Evolutionary conservation across 1,140 invertebrate genomes (phyloP), one percentile per base, ranked within the genome.

Genomic region (Dendrolimus punctatus): DNA sequence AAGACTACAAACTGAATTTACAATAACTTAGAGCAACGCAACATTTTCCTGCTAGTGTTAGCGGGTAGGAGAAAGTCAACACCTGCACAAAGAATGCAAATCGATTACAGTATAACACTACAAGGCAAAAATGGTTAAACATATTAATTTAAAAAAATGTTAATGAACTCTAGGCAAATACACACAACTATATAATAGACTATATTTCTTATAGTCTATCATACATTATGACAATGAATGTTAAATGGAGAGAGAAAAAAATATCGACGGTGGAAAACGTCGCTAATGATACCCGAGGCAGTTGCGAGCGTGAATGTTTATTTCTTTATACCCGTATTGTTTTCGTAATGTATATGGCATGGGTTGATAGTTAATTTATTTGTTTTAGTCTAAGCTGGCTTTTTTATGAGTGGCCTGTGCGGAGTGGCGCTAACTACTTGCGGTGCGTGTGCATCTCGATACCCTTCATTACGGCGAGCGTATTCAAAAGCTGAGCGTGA

Each of bases 21-120:
- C 68, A 70, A 66, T 66, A 71, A 73, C 66, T 67, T 64, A 75
- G 73, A 83, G 70, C 73, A 77, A 79, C 73, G 82, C 82, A 85
- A 84, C 82, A 85, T 85, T 85, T 85, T 84, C 75, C 76, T 85
- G 82, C 82, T 82, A 81, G 69, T 76, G 82, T 85, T 85, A 85
- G 82, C 77, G 74, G 71, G 77, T 74, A 79, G 77, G 73, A 76
- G 73, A 80, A 82, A 82, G 63, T 80, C 74, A 82, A 83, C 71
- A 85, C 80, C 79, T 85, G 79, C 75, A 85, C 80, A 85, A 81
- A 83, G 62, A 84, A 85, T 85, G 82, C 82, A 73, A 70, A 62
- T 76, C 79, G 64, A 78, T 73, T 76, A 82, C 71, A 78, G 68
- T 71, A 76, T 71, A 74, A 80, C 73, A 85, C 82, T 85, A 85